phyloP scores from a whole-genome alignment of 2,113 vertebrate species.

The Entelurus aequoreus region DNA sequence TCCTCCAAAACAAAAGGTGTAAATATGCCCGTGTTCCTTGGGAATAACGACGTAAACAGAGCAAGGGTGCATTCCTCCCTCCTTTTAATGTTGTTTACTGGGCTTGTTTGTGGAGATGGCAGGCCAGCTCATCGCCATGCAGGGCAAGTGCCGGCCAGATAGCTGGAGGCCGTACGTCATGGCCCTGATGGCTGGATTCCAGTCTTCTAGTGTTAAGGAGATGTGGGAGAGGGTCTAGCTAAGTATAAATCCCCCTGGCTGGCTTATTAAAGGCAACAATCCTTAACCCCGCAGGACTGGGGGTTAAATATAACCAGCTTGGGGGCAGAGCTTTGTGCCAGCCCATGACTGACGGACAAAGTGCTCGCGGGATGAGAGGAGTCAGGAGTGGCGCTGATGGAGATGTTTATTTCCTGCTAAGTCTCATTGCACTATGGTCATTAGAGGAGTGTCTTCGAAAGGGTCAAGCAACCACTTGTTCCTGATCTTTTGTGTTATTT shows the following conservation, averaged over 20 bases:
- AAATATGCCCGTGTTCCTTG: slow-evolving; percentile 41
- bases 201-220: slow-evolving; percentile 45
- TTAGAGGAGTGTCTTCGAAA: slow-evolving; percentile 3
- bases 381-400: slow-evolving; percentile 30
- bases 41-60: slow-evolving; percentile 47
- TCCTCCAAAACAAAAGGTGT: slow-evolving; percentile 37
- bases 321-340: slow-evolving; percentile 43
- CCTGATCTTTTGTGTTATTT: not conserved
- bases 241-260: slow-evolving; percentile 58
- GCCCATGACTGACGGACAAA: slow-evolving; percentile 52
- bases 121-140: slow-evolving; percentile 37
- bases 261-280: slow-evolving; percentile 55
- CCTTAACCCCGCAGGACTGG: slow-evolving; percentile 55
- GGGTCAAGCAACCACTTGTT: slow-evolving; percentile 3
- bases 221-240: slow-evolving; percentile 60
- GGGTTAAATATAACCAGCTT: slow-evolving; percentile 66
- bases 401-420: slow-evolving; percentile 37
- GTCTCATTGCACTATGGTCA: slow-evolving; percentile 28
- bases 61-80: slow-evolving; percentile 20
- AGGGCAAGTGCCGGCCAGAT: slow-evolving; percentile 55
- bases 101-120: slow-evolving; percentile 51
- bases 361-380: slow-evolving; percentile 26
- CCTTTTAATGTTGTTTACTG: slow-evolving; percentile 18
- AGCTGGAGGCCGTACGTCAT: slow-evolving; percentile 49
- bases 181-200: slow-evolving; percentile 24